Conservation (phyloP, 2,113 vertebrate species). For the Sceloporus undulatus region DNA sequence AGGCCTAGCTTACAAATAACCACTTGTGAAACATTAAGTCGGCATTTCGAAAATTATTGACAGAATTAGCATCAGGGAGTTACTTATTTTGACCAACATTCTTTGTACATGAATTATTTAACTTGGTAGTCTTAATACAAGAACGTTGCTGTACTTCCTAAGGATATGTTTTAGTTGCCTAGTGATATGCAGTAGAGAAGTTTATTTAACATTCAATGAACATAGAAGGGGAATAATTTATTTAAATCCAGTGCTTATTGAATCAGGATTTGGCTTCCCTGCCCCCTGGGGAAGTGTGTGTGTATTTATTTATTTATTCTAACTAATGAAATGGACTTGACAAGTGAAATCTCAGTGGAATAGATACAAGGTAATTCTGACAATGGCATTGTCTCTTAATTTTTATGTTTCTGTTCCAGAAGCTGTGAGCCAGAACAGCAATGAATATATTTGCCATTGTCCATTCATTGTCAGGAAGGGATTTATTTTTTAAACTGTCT, state of each 20-base stretch:
- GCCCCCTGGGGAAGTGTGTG: no score
- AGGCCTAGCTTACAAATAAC: slow-evolving; percentile 30
- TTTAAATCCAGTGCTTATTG: slow-evolving; percentile 75
- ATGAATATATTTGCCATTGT: slow-evolving; percentile 61
- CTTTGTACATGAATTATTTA: slow-evolving; percentile 63
- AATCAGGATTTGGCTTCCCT: slow-evolving; percentile 70
- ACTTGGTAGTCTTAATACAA: slow-evolving; percentile 52
- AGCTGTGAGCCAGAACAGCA: slow-evolving; percentile 42
- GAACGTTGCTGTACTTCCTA: slow-evolving; percentile 59
- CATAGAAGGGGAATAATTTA: slow-evolving; percentile 74
- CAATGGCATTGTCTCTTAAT: slow-evolving; percentile 58
- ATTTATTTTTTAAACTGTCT: slow-evolving; percentile 63
- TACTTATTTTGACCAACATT: slow-evolving; percentile 54
- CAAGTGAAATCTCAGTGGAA: slow-evolving; percentile 67
- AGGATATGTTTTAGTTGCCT: slow-evolving; percentile 66
- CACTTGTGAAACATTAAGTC: slow-evolving; percentile 43
- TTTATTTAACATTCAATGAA: slow-evolving; percentile 75
- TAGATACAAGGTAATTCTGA: slow-evolving; percentile 70
- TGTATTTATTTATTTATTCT: slow-evolving; percentile 14
- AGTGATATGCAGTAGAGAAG: slow-evolving; percentile 69
- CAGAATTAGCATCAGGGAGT: slow-evolving; percentile 50
- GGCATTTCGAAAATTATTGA: slow-evolving; percentile 50
- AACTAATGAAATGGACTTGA: slow-evolving; percentile 73
- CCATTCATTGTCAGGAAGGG: slow-evolving; percentile 59
- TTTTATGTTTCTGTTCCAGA: slow-evolving; percentile 47